These are phyloP conservation scores for Rhopalosiphum maidis DNA, from an alignment of 1,140 invertebrate genomes.

Conservation along the genomic window DNA sequence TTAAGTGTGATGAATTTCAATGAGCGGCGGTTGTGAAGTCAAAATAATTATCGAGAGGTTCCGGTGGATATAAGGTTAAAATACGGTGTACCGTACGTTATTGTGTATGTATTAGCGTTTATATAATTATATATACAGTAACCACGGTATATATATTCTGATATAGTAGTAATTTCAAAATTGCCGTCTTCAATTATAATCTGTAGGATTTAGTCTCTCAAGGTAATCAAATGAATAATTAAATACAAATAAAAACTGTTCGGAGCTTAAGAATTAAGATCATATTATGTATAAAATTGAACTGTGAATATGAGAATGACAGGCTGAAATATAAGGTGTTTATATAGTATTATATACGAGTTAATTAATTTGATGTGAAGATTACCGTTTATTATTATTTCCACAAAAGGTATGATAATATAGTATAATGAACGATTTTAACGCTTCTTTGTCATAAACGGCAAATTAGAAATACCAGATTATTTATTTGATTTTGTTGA, in stretches of 20 bases:
- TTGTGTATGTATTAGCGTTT: no score
- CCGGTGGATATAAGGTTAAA: not conserved
- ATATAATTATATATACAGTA: not conserved
- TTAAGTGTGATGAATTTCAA: constrained; percentile 35
- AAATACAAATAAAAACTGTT: not conserved
- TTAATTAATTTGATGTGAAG: not conserved
- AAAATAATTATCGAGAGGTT: constrained; percentile 4
- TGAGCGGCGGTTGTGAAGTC: not conserved
- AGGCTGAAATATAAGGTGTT: not conserved
- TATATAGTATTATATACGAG: not conserved
- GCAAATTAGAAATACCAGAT: not conserved
- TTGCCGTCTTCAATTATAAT: not conserved
- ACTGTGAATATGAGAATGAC: not conserved
- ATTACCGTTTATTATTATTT: not conserved
- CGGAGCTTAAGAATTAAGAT: not conserved
- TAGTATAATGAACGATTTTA: not conserved
- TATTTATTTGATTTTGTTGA: not conserved
- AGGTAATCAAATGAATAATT: not conserved
- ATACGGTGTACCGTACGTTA: not conserved
- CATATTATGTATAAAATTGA: not conserved
- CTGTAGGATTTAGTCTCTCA: not conserved
- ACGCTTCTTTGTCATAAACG: not conserved
- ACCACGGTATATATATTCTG: not conserved
- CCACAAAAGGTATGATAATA: not conserved
- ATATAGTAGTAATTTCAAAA: not conserved